Conservation (phyloP, 2,888 invertebrate genomes). For the Alentia gelatinosa region DNA sequence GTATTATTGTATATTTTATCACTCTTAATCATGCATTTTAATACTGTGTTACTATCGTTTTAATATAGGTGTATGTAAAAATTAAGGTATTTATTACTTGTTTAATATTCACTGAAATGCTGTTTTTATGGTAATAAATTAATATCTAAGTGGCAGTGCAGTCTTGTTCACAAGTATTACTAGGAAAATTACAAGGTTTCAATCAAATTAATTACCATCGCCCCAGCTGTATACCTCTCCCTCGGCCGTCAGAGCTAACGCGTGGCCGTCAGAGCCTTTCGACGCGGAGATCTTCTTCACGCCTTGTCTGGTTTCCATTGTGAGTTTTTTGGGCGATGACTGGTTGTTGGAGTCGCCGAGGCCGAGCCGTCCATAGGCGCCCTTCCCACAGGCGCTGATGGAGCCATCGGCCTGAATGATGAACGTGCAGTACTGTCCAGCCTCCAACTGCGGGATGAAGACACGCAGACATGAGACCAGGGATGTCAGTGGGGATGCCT, state of each 20-base stretch:
- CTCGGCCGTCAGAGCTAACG: conserved; percentile 84
- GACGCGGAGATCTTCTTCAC: conserved; percentile 84
- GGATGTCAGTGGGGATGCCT: no score
- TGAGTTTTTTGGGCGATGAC: conserved; percentile 83
- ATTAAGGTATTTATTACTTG: no score
- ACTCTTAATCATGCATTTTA: no score
- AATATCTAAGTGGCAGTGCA: no score
- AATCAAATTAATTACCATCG: conserved; percentile 84
- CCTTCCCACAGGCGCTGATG: conserved; percentile 83
- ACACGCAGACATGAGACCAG: no score
- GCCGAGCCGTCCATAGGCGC: conserved; percentile 84
- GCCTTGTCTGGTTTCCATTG: conserved; percentile 81
- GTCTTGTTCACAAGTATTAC: no score
- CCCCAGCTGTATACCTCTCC: conserved; percentile 87
- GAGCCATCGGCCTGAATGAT: conserved; percentile 84
- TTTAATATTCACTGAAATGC: no score
- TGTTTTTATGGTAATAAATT: no score
- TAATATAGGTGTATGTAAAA: no score
- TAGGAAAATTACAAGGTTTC: no score
- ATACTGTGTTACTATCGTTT: no score
- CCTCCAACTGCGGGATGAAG: conserved; percentile 82
- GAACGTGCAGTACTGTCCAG: conserved; percentile 86
- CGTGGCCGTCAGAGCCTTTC: conserved; percentile 86
- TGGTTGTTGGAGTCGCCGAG: conserved; percentile 85
- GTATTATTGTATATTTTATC: no score